Conservation (phyloP, 92 coral and sea anemone species). For the Virgularia gustaviana region DNA sequence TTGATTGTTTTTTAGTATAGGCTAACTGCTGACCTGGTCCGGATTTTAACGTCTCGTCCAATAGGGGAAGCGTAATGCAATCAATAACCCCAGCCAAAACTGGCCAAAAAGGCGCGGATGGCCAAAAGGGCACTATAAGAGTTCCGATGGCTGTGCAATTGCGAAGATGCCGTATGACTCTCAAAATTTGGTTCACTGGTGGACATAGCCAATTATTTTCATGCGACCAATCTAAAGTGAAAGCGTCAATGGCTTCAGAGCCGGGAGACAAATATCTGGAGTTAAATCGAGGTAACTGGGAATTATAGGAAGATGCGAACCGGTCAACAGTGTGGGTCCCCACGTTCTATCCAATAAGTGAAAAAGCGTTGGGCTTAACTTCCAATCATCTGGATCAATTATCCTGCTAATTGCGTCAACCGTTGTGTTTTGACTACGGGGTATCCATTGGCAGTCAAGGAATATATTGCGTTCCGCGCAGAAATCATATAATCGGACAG, state of each 20-base stretch:
- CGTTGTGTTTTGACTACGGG: slow-evolving; percentile 32
- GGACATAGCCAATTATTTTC: slow-evolving; percentile 58
- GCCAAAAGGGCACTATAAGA: slow-evolving; percentile 54
- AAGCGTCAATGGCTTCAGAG: slow-evolving; percentile 50
- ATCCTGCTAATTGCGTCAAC: slow-evolving; percentile 52
- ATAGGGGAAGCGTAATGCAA: no score
- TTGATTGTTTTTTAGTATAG: slow-evolving; percentile 5
- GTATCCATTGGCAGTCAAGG: slow-evolving; percentile 8
- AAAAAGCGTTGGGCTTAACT: slow-evolving; percentile 30
- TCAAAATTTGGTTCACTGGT: slow-evolving; percentile 46
- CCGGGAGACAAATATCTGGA: slow-evolving; percentile 62
- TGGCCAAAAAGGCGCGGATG: slow-evolving; percentile 60
- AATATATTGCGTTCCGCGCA: no score
- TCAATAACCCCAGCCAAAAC: slow-evolving; percentile 42
- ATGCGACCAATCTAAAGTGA: slow-evolving; percentile 46
- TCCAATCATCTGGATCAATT: slow-evolving; percentile 60
- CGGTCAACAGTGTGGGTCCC: slow-evolving; percentile 63
- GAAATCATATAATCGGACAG: no score
- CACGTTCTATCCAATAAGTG: slow-evolving; percentile 36
- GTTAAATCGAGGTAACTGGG: slow-evolving; percentile 49
- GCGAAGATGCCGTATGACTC: slow-evolving; percentile 44
- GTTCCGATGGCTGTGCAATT: slow-evolving; percentile 56
- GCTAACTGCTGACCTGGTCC: slow-evolving; percentile 3
- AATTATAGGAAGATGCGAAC: slow-evolving; percentile 43
- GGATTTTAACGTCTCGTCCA: no score